Evolutionary conservation across 2,797 vertebrate species (phyloP).

Genomic region (Mastacembelus armatus): DNA sequence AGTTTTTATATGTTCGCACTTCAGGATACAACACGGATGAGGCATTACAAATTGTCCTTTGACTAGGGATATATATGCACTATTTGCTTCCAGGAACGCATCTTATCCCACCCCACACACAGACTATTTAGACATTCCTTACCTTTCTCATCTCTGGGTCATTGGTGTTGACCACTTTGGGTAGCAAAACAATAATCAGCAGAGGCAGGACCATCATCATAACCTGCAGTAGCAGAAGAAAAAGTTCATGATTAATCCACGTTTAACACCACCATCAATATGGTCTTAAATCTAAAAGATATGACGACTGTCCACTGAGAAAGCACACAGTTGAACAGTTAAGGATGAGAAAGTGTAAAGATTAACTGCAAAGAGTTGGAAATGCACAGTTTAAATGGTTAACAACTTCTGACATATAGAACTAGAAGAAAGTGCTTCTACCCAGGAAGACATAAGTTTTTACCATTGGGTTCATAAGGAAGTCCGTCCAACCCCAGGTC

Average conservation of each 20-base stretch:
- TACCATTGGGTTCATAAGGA: slow-evolving; percentile 99
- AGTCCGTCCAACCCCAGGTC: slow-evolving; percentile 99
- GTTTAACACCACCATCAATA: not conserved
- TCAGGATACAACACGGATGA: not conserved
- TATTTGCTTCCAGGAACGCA: not conserved
- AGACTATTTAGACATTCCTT: slow-evolving; percentile 39
- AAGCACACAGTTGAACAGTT: no score
- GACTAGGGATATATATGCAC: no score
- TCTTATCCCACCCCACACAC: not conserved
- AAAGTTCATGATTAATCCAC: not conserved
- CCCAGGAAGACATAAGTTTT: slow-evolving; percentile 12
- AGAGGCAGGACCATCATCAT: slow-evolving; percentile 99
- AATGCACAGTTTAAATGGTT: not conserved
- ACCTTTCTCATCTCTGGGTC: slow-evolving; percentile 99
- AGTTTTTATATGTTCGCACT: not conserved
- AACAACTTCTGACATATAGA: not conserved
- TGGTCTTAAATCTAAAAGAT: not conserved
- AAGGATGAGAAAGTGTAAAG: no score
- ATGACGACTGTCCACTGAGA: no score
- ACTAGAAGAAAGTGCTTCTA: not conserved
- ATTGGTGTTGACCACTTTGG: slow-evolving; percentile 98
- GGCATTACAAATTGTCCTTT: not conserved
- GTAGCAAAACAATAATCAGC: slow-evolving; percentile 96
- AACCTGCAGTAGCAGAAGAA: slow-evolving; percentile 82
- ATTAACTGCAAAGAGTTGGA: no score